Evolutionary conservation across 2,113 vertebrate genomes (phyloP).

Genomic region (Meleagris gallopavo): DNA sequence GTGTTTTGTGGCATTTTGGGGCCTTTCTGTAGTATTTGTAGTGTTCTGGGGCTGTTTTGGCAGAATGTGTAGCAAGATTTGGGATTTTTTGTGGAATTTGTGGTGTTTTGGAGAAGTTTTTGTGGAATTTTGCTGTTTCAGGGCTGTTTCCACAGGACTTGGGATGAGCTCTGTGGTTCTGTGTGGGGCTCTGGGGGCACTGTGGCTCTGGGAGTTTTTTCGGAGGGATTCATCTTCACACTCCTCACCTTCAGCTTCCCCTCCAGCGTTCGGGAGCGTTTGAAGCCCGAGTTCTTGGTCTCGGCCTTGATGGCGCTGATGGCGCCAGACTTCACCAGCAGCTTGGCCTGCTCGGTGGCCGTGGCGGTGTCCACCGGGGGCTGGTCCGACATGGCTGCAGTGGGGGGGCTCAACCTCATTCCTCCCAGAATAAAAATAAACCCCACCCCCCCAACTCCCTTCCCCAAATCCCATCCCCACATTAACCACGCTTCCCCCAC

Average conservation of each 20-base stretch:
- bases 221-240: too few relatives aligned
- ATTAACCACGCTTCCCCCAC: neutral
- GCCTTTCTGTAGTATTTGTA: too few relatives aligned
- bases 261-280: neutral
- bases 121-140: too few relatives aligned
- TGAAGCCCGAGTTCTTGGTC: neutral
- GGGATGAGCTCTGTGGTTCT: too few relatives aligned
- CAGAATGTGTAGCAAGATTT: too few relatives aligned
- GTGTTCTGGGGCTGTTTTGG: too few relatives aligned
- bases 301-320: neutral
- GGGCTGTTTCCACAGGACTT: too few relatives aligned
- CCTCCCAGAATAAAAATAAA: neutral
- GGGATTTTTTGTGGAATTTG: too few relatives aligned
- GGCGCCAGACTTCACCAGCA: neutral
- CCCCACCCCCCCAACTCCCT: neutral
- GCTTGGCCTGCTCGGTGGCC: neutral
- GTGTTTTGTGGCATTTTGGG: too few relatives aligned
- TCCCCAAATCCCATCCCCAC: neutral
- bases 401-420: neutral
- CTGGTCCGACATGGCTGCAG: neutral
- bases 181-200: too few relatives aligned
- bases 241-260: neutral
- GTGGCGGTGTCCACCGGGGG: neutral
- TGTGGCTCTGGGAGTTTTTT: too few relatives aligned
- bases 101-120: too few relatives aligned